These are phyloP conservation scores for Acheta domesticus DNA, from an alignment of 2,888 invertebrate species.

Conservation along the genomic window DNA sequence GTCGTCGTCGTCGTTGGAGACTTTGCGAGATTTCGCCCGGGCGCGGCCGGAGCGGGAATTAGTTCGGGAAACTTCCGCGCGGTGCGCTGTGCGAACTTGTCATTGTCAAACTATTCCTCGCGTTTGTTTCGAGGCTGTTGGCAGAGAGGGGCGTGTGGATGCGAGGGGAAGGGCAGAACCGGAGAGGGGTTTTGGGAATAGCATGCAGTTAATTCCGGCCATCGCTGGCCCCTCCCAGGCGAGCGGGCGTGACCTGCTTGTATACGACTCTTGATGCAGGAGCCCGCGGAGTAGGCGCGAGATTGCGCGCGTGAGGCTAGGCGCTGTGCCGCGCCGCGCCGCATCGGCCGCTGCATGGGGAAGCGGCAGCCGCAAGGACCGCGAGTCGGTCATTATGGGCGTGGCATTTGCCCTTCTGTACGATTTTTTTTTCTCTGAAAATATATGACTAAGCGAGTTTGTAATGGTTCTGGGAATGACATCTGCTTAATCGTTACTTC, in stretches of 20 bases:
- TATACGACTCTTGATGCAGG: not conserved
- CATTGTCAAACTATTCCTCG: conserved; percentile 9
- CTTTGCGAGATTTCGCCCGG: not conserved
- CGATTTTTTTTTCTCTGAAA: too few relatives aligned
- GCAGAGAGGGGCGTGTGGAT: not conserved
- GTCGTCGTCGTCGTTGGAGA: not conserved
- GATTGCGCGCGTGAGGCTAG: not conserved
- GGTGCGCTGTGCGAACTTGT: not conserved
- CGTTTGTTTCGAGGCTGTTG: not conserved
- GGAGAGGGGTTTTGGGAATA: not conserved
- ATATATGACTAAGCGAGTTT: too few relatives aligned
- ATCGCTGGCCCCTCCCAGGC: not conserved
- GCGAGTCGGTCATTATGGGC: too few relatives aligned
- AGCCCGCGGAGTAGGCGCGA: not conserved
- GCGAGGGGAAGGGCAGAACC: not conserved
- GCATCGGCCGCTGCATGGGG: not conserved
- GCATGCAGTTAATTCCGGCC: not conserved
- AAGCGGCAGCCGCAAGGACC: not conserved
- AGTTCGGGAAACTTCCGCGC: not conserved
- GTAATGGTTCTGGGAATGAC: too few relatives aligned
- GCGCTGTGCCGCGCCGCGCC: not conserved
- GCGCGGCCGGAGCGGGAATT: not conserved
- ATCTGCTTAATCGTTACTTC: too few relatives aligned
- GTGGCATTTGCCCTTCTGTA: too few relatives aligned
- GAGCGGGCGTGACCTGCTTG: not conserved